Evolutionary conservation across 2,797 vertebrate genomes (phyloP), one percentile per base, ranked within the genome.

Genomic region (Neomorphus geoffroyi): DNA sequence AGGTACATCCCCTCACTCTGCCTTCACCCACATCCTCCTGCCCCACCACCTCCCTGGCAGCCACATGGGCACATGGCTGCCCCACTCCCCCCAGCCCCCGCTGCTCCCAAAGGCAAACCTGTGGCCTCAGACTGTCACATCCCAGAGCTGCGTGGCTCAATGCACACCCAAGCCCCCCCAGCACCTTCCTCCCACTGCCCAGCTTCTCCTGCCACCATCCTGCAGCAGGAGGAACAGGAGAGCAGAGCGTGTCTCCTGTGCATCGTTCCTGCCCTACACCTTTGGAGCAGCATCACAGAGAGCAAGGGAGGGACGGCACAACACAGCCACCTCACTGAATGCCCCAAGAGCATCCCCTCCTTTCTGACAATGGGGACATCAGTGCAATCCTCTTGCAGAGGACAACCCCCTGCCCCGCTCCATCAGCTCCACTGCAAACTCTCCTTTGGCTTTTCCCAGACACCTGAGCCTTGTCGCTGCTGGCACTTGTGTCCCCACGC

Each of bases 331-430:
- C 15, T n/a, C 16, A 8, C 11, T 1, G 1, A 80, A 73, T 39
- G 8, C 6, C 39, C 39, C 0, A 0, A 43, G 35, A 74, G 5
- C n/a, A 70, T 66, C 30, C 4, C 3, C 53, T 66, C 13, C 13
- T 85, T 54, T 58, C 54, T 56, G 35, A 12, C 21, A 56, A 21
- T 4, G 11, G 62, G 72, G 33, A 65, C 2, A 37, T 22, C 27
- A 32, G 30, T 11, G 32, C 53, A 64, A 67, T 15, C 8, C 4
- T 45, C 33, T 50, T 43, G 18, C 56, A 66, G 69, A 70, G 8
- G 21, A 19, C 33, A 87, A 1, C 0, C 6, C 33, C 27, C 39
- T 41, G 32, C 30, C 35, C 33, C 37, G 22, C 10, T 62, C 64
- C 16, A 13, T 6, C 50, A 81, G 33, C 18, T 50, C 9, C 33